phyloP scores from a whole-genome alignment of 2,888 invertebrate genomes.

The Trichopoda pennipes region DNA sequence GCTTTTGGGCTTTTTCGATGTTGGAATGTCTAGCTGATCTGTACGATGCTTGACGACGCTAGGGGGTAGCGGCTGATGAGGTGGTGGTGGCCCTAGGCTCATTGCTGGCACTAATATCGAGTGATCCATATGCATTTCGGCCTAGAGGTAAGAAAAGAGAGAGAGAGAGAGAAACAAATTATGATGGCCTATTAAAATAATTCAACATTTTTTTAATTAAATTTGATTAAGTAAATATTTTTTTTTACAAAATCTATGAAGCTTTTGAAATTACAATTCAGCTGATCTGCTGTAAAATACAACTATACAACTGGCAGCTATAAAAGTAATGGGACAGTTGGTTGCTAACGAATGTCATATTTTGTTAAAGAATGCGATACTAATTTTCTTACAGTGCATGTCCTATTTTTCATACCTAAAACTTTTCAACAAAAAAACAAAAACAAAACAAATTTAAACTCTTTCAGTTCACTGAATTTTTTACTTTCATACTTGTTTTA shows the following conservation, averaged over 20 bases:
- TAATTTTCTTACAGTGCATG: no score
- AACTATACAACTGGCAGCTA: no score
- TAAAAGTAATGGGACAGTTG: no score
- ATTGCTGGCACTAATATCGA: constrained; percentile 70
- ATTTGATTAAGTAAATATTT: no score
- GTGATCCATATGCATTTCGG: constrained; percentile 77
- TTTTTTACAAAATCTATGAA: no score
- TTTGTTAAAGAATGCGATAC: no score
- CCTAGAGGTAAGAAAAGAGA: constrained; percentile 70
- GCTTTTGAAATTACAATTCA: no score
- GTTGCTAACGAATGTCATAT: no score
- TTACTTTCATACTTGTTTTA: background rate
- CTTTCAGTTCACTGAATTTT: background rate
- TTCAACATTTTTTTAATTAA: background rate
- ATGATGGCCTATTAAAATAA: background rate
- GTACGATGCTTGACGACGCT: constrained; percentile 78
- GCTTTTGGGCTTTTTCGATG: constrained; percentile 85
- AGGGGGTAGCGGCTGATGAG: constrained; percentile 61
- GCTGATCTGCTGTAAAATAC: no score
- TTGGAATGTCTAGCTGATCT: constrained; percentile 84
- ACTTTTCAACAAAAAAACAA: no score
- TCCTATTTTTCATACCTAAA: no score
- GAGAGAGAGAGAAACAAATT: background rate
- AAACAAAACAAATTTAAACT: background rate
- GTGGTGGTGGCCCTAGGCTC: constrained; percentile 66